A percentile compares a stretch with the other conserved stretches of the same genome.
These are phyloP conservation scores for Drosophila neutralis DNA, from an alignment of 2,888 invertebrate species.

Conservation along the genomic window DNA sequence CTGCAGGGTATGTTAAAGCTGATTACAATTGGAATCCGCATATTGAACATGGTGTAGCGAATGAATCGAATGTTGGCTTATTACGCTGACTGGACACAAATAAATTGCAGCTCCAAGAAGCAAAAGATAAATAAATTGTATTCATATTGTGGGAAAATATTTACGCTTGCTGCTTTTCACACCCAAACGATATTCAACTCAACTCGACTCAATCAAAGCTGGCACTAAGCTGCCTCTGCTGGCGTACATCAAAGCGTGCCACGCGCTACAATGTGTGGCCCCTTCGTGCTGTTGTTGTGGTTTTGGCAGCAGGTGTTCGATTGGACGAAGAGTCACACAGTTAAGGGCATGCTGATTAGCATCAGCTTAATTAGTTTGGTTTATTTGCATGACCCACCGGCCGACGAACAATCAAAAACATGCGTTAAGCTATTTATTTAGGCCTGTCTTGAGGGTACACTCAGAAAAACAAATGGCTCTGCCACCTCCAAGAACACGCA, in stretches of 20 bases:
- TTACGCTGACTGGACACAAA: constrained; percentile 7
- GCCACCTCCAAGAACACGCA: neutral
- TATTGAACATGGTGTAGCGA: neutral
- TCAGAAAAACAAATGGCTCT: neutral
- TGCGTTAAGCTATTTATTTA: constrained; percentile 70
- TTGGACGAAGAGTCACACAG: constrained; percentile 44
- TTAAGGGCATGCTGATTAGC: constrained; percentile 56
- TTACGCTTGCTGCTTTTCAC: constrained; percentile 5
- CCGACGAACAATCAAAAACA: constrained; percentile 57
- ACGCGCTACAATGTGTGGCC: constrained; percentile 26
- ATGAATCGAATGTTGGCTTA: constrained; percentile 5
- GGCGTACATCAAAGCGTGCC: constrained; percentile 37
- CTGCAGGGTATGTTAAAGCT: constrained; percentile 9
- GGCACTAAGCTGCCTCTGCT: constrained; percentile 19
- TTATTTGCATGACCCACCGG: constrained; percentile 61
- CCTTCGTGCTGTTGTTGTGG: constrained; percentile 19
- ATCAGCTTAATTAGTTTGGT: constrained; percentile 70
- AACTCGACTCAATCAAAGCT: constrained; percentile 7
- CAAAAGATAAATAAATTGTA: constrained; percentile 3
- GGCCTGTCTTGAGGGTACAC: constrained; percentile 37
- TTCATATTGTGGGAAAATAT: constrained; percentile 5
- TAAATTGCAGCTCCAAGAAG: neutral
- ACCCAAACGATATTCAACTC: neutral
- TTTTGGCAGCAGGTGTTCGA: constrained; percentile 55
- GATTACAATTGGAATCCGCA: constrained; percentile 5